A percentile compares a stretch with the other conserved stretches of the same genome.
Conservation (phyloP, 2,888 invertebrate species). For the Acleris cristana region DNA sequence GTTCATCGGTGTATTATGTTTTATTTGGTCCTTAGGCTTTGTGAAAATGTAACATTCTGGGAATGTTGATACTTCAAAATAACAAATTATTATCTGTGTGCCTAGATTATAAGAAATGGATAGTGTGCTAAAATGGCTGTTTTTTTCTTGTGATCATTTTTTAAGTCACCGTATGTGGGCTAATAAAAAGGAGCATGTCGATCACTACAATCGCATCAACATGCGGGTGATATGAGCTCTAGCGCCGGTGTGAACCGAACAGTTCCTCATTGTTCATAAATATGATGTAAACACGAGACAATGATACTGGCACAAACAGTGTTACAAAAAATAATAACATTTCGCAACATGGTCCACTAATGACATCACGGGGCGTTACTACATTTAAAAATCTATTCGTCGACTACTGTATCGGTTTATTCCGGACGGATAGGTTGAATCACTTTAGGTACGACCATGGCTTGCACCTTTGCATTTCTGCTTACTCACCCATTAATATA, state of each 20-base stretch:
- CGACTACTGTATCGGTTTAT: constrained; percentile 1
- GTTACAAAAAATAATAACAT: constrained; percentile 13
- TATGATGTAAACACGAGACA: constrained; percentile 44
- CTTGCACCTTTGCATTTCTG: constrained; percentile 16
- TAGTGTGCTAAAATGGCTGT: no score
- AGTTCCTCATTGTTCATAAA: constrained; percentile 25
- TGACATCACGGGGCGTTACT: background rate
- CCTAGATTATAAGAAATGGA: no score
- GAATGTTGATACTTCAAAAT: no score
- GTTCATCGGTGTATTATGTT: no score
- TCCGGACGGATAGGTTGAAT: constrained; percentile 17
- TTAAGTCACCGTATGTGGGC: no score
- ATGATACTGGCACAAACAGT: constrained; percentile 41
- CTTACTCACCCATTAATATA: constrained; percentile 10
- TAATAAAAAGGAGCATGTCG: background rate
- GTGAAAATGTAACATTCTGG: no score
- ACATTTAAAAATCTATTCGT: background rate
- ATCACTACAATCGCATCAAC: background rate
- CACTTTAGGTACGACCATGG: constrained; percentile 8
- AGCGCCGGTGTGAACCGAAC: background rate
- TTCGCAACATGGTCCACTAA: constrained; percentile 7
- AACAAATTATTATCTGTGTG: no score
- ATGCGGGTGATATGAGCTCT: constrained; percentile 19
- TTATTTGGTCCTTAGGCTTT: no score
- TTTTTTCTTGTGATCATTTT: no score